Evolutionary conservation across 2,888 invertebrate species (phyloP).

Genomic region (Acleris cristana): DNA sequence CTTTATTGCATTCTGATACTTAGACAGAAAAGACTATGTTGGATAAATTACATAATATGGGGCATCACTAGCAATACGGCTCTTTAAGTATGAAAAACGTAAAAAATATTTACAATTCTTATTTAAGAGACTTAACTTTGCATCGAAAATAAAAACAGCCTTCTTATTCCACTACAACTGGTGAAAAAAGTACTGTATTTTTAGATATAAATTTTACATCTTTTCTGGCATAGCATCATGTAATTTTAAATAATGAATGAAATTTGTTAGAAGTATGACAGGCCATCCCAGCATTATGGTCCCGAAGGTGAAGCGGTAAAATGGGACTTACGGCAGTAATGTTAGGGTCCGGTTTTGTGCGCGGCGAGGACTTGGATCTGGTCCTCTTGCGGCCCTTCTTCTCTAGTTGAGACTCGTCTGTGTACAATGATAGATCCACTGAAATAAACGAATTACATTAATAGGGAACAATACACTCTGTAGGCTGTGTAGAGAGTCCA

Average conservation of each 20-base stretch:
- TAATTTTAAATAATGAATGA: not conserved
- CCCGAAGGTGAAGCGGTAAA: not conserved
- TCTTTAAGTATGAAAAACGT: no score
- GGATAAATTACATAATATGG: no score
- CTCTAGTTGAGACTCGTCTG: slow-evolving; percentile 92
- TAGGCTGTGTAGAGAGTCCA: no score
- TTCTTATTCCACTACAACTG: no score
- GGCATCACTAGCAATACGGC: no score
- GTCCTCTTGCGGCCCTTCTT: slow-evolving; percentile 79
- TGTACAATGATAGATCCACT: slow-evolving; percentile 94
- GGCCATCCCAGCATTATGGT: slow-evolving; percentile 2
- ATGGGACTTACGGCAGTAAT: slow-evolving; percentile 55
- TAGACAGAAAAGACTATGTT: not conserved
- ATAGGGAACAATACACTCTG: not conserved
- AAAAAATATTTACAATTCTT: no score
- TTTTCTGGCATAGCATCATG: slow-evolving; percentile 4
- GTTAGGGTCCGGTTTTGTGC: slow-evolving; percentile 50
- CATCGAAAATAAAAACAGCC: no score
- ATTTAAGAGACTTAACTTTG: no score
- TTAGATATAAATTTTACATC: no score
- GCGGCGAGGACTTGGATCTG: slow-evolving; percentile 66
- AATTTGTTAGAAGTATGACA: slow-evolving; percentile 9
- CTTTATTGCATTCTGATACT: not conserved
- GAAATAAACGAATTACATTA: slow-evolving; percentile 41
- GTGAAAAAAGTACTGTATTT: no score